These are phyloP conservation scores for Orientallactaga bullata DNA, from an alignment of 2,113 vertebrate species.

Conservation along the genomic window DNA sequence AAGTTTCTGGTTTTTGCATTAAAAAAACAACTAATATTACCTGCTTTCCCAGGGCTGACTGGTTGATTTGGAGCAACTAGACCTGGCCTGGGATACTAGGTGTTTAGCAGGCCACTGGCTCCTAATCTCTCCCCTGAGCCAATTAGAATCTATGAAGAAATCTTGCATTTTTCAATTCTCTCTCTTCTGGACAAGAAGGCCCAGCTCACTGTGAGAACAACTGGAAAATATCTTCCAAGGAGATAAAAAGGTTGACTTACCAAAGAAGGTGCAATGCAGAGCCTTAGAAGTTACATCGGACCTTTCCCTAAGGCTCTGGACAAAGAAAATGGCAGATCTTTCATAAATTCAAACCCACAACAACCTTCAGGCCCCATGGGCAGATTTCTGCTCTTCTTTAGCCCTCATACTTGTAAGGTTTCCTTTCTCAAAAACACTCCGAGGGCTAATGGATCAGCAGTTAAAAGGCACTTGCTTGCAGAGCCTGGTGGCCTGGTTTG, in stretches of 20 bases:
- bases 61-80: background rate
- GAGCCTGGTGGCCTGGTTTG: too few species aligned
- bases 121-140: background rate
- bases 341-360: background rate
- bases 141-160: background rate
- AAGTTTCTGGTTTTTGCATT: background rate
- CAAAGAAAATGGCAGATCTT: background rate
- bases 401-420: background rate
- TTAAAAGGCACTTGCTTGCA: too few species aligned
- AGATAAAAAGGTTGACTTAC: background rate
- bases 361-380: background rate
- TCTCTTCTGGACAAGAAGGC: background rate
- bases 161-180: background rate
- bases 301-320: background rate
- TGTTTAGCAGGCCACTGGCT: background rate
- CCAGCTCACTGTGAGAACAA: background rate
- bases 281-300: background rate
- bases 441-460: too few species aligned
- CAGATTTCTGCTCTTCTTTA: background rate
- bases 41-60: background rate
- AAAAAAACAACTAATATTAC: background rate
- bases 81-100: background rate
- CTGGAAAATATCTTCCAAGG: background rate
- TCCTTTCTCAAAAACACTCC: background rate
- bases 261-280: background rate